Percentiles rank a stretch among this genome's conserved stretches.
phyloP scores from a whole-genome alignment of 2,888 invertebrate species.

The Pterostichus niger region DNA sequence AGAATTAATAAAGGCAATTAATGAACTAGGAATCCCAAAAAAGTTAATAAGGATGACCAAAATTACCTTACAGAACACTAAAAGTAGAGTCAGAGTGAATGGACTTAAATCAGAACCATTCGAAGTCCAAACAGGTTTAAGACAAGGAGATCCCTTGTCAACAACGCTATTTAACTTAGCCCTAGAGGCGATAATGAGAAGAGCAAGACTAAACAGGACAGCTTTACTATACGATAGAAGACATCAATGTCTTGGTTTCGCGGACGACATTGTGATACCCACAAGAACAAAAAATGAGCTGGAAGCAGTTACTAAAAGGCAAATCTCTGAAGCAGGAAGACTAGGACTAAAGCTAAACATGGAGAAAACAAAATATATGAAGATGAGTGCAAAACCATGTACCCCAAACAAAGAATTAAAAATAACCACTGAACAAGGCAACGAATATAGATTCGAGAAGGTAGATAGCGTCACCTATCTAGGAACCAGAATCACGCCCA shows the following conservation, averaged over 20 bases:
- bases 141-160: not conserved
- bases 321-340: not conserved
- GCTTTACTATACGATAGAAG: not conserved
- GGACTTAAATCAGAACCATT: not conserved
- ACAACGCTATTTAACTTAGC: too few species aligned
- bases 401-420: not conserved
- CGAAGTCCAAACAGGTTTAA: not conserved
- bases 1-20: not conserved
- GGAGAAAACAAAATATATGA: conserved; percentile 3
- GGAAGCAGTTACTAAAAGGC: too few species aligned
- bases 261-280: not conserved
- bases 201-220: not conserved
- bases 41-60: not conserved
- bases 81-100: not conserved
- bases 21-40: not conserved
- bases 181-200: conserved; percentile 1
- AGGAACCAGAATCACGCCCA: not conserved
- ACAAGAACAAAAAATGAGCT: not conserved
- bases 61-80: not conserved
- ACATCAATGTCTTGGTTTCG: conserved; percentile 3
- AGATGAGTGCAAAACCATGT: not conserved
- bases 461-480: not conserved
- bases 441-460: not conserved
- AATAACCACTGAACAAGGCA: not conserved
- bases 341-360: not conserved